These are phyloP conservation scores for Mastacembelus armatus DNA, from an alignment of 2,797 vertebrate species.

Conservation along the genomic window DNA sequence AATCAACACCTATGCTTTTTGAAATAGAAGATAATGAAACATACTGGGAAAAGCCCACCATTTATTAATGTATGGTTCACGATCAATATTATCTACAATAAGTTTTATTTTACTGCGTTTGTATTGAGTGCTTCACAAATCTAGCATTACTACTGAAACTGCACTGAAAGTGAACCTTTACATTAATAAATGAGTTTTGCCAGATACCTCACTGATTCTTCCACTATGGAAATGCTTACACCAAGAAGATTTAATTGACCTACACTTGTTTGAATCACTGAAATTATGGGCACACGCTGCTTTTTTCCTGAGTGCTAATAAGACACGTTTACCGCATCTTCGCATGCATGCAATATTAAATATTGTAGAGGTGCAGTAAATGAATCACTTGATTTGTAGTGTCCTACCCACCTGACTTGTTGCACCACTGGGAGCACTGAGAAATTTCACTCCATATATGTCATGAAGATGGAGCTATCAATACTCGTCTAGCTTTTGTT, in stretches of 20 bases:
- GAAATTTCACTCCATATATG: slow-evolving; percentile 14
- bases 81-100: slow-evolving; percentile 14
- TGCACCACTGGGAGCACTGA: not conserved
- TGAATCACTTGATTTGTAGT: not conserved
- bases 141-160: not conserved
- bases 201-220: not conserved
- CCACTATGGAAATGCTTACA: not conserved
- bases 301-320: slow-evolving; percentile 1
- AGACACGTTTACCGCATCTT: slow-evolving; percentile 10
- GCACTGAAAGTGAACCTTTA: slow-evolving; percentile 53
- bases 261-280: slow-evolving; percentile 17
- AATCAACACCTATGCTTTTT: not conserved
- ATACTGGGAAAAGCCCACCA: slow-evolving; percentile 7
- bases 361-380: not conserved
- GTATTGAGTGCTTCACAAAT: not conserved
- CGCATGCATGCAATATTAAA: slow-evolving; percentile 14
- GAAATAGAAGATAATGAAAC: slow-evolving; percentile 1
- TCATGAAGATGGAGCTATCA: slow-evolving; percentile 17
- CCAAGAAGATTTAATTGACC: slow-evolving; percentile 5
- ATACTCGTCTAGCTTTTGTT: slow-evolving; percentile 7
- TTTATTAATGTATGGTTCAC: slow-evolving; percentile 66
- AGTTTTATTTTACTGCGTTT: not conserved
- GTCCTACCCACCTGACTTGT: slow-evolving; percentile 1
- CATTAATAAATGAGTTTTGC: slow-evolving; percentile 50
- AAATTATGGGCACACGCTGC: not conserved